phyloP scores from a whole-genome alignment of 2,797 vertebrate species.

The Mastacembelus armatus region DNA sequence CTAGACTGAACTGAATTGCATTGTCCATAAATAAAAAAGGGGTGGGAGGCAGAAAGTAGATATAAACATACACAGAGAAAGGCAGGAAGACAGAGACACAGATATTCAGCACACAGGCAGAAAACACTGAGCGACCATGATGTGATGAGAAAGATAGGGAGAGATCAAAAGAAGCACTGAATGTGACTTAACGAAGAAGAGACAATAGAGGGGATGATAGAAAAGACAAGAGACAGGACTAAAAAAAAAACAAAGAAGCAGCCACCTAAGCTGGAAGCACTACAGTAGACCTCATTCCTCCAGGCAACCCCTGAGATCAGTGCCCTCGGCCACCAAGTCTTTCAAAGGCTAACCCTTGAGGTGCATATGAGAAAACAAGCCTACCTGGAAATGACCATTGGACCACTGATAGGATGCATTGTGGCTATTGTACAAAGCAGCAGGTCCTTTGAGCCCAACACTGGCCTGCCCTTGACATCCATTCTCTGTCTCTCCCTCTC shows the following conservation, averaged over 20 bases:
- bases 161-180: constrained; percentile 62
- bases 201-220: constrained; percentile 25
- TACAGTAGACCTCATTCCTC: constrained; percentile 36
- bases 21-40: constrained; percentile 27
- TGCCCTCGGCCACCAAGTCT: constrained; percentile 8
- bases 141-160: constrained; percentile 52
- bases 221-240: constrained; percentile 7
- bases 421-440: constrained; percentile 42
- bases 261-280: constrained; percentile 14
- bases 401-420: constrained; percentile 6
- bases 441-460: constrained; percentile 13
- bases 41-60: constrained; percentile 32
- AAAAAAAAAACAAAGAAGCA: constrained; percentile 34
- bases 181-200: constrained; percentile 58
- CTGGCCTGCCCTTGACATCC: constrained; percentile 69
- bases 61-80: constrained; percentile 43
- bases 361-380: constrained; percentile 24
- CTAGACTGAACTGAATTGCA: constrained; percentile 61
- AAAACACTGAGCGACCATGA: constrained; percentile 44
- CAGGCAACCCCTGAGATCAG: constrained; percentile 36
- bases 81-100: constrained; percentile 29
- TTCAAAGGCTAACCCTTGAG: constrained; percentile 6
- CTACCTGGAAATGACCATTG: constrained; percentile 24
- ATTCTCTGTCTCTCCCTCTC: constrained; percentile 27
- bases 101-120: constrained; percentile 33